Percentiles rank a stretch among this genome's conserved stretches.
Evolutionary conservation across 2,797 vertebrate species (phyloP).

Genomic region (Molossus molossus): DNA sequence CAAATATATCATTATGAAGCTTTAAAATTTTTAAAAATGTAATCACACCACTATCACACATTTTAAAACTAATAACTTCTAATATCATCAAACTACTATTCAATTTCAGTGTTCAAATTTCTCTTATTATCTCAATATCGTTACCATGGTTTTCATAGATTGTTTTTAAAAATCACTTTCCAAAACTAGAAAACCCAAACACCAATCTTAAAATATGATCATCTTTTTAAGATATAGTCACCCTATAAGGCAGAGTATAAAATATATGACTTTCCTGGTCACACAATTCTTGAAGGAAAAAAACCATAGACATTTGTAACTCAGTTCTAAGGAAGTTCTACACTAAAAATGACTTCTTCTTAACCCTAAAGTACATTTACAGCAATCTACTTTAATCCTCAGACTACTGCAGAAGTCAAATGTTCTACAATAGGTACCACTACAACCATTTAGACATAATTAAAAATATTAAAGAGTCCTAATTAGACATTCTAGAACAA

Average conservation of each 20-base stretch:
- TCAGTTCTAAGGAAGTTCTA: background rate
- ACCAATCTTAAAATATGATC: background rate
- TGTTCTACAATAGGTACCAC: background rate
- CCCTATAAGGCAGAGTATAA: background rate
- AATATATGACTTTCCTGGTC: constrained; percentile 3
- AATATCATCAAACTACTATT: background rate
- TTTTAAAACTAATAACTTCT: constrained; percentile 56
- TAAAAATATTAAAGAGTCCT: constrained; percentile 49
- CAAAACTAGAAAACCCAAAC: constrained; percentile 55
- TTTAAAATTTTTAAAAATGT: background rate
- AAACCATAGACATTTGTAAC: background rate
- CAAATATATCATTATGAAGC: background rate
- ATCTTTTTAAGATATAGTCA: background rate
- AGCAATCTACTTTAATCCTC: constrained; percentile 22
- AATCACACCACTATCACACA: background rate
- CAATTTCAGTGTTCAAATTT: constrained; percentile 37
- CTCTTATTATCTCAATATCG: background rate
- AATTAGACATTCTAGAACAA: constrained; percentile 43
- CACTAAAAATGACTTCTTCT: background rate
- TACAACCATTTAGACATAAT: background rate
- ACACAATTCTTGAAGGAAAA: background rate
- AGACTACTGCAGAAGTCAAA: background rate
- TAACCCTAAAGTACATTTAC: background rate
- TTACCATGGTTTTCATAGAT: constrained; percentile 4
- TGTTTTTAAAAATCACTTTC: constrained; percentile 55